Conservation (phyloP, 2,113 vertebrate species). For the chimpanzee (Pan troglodytes) region DNA sequence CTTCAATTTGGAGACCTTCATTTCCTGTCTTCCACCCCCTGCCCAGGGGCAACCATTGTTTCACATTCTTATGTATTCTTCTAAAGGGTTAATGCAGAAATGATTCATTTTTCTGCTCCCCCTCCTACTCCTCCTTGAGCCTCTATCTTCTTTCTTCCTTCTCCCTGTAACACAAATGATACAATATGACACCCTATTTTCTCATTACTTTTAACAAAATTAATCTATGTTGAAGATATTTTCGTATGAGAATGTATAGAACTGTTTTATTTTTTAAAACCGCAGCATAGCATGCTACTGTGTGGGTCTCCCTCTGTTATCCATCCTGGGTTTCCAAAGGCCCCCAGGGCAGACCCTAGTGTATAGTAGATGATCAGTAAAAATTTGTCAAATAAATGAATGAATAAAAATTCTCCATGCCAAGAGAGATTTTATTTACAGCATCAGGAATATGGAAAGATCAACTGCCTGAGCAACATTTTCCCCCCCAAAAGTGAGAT, state of each 20-base stretch:
- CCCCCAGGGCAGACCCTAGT: neutral
- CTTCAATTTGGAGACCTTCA: neutral
- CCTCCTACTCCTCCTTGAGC: neutral
- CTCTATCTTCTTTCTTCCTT: neutral
- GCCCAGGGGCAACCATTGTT: neutral
- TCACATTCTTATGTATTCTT: neutral
- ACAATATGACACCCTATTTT: neutral
- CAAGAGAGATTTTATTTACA: neutral
- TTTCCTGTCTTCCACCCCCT: no score
- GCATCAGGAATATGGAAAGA: neutral
- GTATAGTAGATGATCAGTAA: neutral
- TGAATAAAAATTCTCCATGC: neutral
- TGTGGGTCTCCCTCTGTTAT: neutral
- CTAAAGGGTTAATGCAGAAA: neutral
- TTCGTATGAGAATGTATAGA: neutral
- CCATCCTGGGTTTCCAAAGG: neutral
- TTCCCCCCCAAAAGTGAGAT: neutral
- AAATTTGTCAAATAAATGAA: neutral
- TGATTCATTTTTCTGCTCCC: no score
- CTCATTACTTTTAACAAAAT: neutral
- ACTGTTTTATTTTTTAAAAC: neutral
- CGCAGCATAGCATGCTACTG: rapidly evolving
- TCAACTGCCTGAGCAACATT: neutral
- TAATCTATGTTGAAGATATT: neutral
- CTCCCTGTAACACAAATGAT: neutral